Evolutionary conservation across 2,888 invertebrate species (phyloP).

Genomic region (Nysson spinosus): DNA sequence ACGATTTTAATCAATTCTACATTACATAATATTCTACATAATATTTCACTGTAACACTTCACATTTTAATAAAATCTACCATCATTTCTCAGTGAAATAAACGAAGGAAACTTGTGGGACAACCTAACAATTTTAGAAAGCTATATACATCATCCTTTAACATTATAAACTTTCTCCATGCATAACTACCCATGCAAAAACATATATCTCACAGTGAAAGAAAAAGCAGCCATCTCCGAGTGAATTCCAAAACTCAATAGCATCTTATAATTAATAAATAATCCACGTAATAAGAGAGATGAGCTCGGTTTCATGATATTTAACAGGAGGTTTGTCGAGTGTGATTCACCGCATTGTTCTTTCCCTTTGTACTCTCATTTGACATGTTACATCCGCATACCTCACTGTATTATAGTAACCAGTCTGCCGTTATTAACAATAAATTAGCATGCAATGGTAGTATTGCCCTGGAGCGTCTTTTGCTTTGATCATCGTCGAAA

Average conservation of each 20-base stretch:
- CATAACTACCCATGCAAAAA: too few relatives aligned
- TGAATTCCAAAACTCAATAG: not conserved
- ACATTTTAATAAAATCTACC: too few relatives aligned
- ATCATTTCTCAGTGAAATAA: too few relatives aligned
- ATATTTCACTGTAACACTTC: too few relatives aligned
- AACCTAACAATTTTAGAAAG: too few relatives aligned
- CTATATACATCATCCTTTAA: too few relatives aligned
- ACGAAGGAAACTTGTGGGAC: too few relatives aligned
- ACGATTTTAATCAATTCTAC: too few relatives aligned
- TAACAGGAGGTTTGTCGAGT: slow-evolving; percentile 12
- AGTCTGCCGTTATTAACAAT: slow-evolving; percentile 42
- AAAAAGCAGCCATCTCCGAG: too few relatives aligned
- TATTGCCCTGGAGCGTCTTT: slow-evolving; percentile 21
- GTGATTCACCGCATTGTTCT: slow-evolving; percentile 37
- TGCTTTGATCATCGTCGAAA: slow-evolving; percentile 39
- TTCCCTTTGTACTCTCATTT: slow-evolving; percentile 40
- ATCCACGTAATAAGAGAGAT: not conserved
- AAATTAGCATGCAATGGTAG: slow-evolving; percentile 24
- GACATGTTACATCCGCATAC: slow-evolving; percentile 22
- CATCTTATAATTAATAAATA: not conserved
- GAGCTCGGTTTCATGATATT: slow-evolving; percentile 14
- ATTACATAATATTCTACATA: too few relatives aligned
- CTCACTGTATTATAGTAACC: slow-evolving; percentile 31
- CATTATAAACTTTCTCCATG: too few relatives aligned
- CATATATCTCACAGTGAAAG: too few relatives aligned